Evolutionary conservation across 2,797 vertebrate species (phyloP).

Genomic region (Sphenopsis melanotis): DNA sequence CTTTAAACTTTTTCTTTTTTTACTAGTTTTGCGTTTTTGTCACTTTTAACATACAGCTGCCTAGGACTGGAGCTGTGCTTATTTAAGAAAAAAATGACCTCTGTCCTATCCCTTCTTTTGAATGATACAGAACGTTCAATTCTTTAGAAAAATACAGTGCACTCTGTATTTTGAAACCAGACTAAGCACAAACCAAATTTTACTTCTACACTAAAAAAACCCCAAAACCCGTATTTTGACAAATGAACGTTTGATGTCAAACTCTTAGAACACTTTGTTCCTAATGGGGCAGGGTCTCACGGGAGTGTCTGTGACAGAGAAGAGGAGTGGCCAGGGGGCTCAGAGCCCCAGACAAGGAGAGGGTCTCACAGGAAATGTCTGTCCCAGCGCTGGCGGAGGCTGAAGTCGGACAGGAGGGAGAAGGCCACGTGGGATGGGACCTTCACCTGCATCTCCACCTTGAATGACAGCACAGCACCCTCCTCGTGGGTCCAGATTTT

Average conservation of each 20-base stretch:
- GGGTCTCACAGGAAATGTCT: conserved; percentile 58
- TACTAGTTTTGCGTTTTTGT: rapidly evolving
- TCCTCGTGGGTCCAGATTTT: conserved; percentile 74
- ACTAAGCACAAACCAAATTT: neutral
- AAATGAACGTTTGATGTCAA: neutral
- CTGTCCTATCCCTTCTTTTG: neutral
- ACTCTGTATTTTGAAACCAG: neutral
- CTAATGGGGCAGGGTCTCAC: neutral
- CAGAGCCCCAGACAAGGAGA: neutral
- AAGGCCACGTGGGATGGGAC: conserved; percentile 64
- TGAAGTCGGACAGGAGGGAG: conserved; percentile 74
- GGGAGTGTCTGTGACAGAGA: neutral
- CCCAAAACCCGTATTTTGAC: neutral
- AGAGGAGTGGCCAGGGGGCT: neutral
- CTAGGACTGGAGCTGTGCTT: neutral
- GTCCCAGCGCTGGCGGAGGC: conserved; percentile 69
- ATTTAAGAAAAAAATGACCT: neutral
- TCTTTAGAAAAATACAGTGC: neutral
- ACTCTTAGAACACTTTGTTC: neutral
- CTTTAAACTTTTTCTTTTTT: neutral
- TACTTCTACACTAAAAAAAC: neutral
- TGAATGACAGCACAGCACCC: conserved; percentile 63
- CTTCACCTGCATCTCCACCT: conserved; percentile 74
- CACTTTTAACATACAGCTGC: neutral
- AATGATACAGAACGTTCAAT: neutral